Evolutionary conservation across 2,888 invertebrate genomes (phyloP).

Genomic region (Diploptera punctata): DNA sequence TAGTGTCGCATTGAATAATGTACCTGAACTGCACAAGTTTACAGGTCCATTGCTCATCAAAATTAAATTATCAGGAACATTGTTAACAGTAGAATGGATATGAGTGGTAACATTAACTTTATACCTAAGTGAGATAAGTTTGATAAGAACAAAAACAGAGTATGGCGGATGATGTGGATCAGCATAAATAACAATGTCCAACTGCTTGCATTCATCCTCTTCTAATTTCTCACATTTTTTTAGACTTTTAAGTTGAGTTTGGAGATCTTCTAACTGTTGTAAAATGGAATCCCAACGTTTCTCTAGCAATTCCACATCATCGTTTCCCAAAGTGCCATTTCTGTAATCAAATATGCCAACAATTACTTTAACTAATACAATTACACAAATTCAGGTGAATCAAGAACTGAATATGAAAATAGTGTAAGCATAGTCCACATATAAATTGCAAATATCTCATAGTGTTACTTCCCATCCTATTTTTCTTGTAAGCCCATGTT

Average conservation of each 20-base stretch:
- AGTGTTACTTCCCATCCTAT: too few species aligned
- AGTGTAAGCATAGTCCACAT: too few species aligned
- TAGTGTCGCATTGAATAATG: not conserved
- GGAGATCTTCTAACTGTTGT: not conserved
- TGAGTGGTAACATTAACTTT: not conserved
- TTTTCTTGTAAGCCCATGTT: too few species aligned
- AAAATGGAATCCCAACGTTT: conserved; percentile 25
- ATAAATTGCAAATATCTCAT: too few species aligned
- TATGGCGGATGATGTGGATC: conserved; percentile 26
- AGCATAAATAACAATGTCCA: conserved; percentile 18
- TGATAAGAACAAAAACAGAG: conserved; percentile 7
- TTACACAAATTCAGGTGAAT: too few species aligned
- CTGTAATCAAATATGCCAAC: not conserved
- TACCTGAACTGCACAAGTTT: not conserved
- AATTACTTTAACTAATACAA: too few species aligned
- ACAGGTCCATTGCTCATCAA: not conserved
- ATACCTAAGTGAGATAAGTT: not conserved
- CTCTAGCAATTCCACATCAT: not conserved
- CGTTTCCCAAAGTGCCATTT: not conserved
- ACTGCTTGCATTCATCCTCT: not conserved
- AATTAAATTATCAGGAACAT: not conserved
- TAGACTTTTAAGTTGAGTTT: not conserved
- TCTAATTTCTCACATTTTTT: not conserved
- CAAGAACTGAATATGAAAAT: too few species aligned
- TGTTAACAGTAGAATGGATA: conserved; percentile 14